phyloP scores from a whole-genome alignment of 2,797 vertebrate species.

The Chiloscyllium punctatum region DNA sequence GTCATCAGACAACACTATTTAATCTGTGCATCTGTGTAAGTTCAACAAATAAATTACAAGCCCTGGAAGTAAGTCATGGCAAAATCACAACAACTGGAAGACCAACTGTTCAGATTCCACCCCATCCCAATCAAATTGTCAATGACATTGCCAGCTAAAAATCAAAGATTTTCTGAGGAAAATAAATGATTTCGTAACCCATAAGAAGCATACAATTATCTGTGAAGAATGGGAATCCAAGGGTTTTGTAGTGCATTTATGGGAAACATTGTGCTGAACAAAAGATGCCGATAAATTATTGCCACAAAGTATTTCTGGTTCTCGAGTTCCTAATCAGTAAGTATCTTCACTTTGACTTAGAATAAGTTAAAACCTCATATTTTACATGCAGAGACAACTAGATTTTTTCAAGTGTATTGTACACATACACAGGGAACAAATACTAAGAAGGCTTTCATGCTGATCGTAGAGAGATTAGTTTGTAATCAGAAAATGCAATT shows the following conservation, averaged over 20 bases:
- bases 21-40: background rate
- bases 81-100: background rate
- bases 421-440: background rate
- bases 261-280: background rate
- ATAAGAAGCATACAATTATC: background rate
- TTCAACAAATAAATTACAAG: background rate
- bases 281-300: background rate
- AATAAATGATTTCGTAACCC: background rate
- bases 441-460: background rate
- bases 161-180: background rate
- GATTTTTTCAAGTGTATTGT: background rate
- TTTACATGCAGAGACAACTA: background rate
- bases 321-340: background rate
- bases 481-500: background rate
- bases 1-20: background rate
- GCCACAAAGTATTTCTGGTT: background rate
- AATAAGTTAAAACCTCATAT: background rate
- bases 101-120: background rate
- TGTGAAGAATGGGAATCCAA: background rate
- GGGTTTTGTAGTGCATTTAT: background rate
- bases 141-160: background rate
- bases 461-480: background rate
- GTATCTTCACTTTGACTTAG: background rate
- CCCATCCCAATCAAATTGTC: too few species aligned
- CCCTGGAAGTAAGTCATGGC: background rate